Percentiles rank a stretch among this genome's conserved stretches.
These are phyloP conservation scores for Anguilla marmorata DNA, from an alignment of 2,797 vertebrate species.

Conservation along the genomic window DNA sequence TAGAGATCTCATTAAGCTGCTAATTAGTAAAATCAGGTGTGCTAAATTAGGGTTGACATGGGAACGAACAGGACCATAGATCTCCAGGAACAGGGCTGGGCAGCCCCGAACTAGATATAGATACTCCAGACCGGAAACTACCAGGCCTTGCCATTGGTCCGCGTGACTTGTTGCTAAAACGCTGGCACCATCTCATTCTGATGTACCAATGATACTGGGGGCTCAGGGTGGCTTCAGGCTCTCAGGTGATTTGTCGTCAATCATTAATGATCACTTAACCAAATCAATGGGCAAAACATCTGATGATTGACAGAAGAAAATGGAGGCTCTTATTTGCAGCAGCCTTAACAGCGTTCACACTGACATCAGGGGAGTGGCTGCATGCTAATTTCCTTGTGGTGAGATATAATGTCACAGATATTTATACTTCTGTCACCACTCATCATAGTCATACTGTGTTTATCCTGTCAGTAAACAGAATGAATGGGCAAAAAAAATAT, in stretches of 20 bases:
- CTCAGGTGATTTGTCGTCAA: background rate
- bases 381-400: background rate
- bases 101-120: background rate
- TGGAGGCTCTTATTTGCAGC: background rate
- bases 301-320: background rate
- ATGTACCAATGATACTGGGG: background rate
- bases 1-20: no score
- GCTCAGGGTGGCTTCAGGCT: background rate
- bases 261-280: background rate
- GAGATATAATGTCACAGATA: background rate
- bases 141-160: background rate
- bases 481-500: background rate
- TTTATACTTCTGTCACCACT: background rate
- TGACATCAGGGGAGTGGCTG: background rate
- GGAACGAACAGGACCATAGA: no score
- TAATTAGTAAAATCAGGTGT: no score
- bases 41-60: no score
- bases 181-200: background rate
- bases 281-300: background rate
- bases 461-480: background rate
- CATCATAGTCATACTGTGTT: background rate
- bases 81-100: no score
- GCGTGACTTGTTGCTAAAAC: background rate
- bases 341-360: background rate
- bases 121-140: background rate